phyloP scores from a whole-genome alignment of 2,797 vertebrate genomes.

The Scolopax bukidnonensis region DNA sequence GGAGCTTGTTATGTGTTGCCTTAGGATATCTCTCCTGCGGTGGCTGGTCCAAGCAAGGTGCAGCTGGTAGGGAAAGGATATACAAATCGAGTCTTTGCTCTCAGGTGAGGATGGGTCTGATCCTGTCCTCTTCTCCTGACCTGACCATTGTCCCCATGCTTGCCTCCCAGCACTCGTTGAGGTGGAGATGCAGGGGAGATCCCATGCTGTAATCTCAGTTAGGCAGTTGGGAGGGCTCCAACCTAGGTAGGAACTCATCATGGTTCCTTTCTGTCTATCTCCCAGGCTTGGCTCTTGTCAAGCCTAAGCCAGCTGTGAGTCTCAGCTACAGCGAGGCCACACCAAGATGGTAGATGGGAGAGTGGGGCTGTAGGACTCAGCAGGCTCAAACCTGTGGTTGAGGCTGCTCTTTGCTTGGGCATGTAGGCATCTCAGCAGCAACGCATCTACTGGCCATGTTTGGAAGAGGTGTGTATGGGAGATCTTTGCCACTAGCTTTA shows the following conservation, averaged over 20 bases:
- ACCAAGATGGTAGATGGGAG: not conserved
- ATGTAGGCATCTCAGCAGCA: fast-evolving
- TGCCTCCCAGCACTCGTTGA: not conserved
- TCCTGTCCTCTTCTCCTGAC: not conserved
- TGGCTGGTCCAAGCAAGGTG: not conserved
- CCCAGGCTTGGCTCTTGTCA: not conserved
- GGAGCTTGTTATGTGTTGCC: fast-evolving
- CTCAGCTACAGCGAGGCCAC: not conserved
- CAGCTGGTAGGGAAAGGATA: not conserved
- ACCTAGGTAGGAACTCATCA: not conserved
- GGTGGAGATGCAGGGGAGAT: not conserved
- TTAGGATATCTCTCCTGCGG: not conserved
- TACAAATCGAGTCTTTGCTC: not conserved
- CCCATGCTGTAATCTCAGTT: not conserved
- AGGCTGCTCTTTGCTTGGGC: not conserved
- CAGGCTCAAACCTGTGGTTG: not conserved
- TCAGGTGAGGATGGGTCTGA: not conserved
- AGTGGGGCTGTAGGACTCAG: not conserved
- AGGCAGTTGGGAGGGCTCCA: not conserved
- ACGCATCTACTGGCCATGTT: fast-evolving
- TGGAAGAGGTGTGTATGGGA: fast-evolving
- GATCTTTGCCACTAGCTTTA: not conserved
- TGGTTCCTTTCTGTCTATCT: fast-evolving
- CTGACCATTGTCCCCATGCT: not conserved
- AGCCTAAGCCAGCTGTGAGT: not conserved